These are phyloP conservation scores for Aethes cnicana DNA, from an alignment of 2,888 invertebrate species.

Conservation along the genomic window DNA sequence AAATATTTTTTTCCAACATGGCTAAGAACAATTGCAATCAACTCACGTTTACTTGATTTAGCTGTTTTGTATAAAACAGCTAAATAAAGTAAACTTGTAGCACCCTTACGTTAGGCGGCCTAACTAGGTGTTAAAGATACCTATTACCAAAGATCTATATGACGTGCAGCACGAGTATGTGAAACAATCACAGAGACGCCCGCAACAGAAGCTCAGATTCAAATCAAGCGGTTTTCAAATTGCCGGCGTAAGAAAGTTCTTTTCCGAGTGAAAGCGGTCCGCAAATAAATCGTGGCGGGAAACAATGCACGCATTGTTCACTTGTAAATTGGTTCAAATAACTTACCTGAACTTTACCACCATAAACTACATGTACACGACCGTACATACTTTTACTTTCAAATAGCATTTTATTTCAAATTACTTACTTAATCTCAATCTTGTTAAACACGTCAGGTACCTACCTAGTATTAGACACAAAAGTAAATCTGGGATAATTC, in stretches of 20 bases:
- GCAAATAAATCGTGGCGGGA: conserved; percentile 67
- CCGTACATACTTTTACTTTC: conserved; percentile 24
- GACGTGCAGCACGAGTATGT: too few relatives aligned
- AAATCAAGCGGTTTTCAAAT: conserved; percentile 61
- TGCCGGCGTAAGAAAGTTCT: conserved; percentile 62
- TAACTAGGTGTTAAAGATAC: too few relatives aligned
- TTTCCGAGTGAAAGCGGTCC: conserved; percentile 65
- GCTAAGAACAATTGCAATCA: too few relatives aligned
- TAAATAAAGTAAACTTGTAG: too few relatives aligned
- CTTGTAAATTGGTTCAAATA: conserved; percentile 66
- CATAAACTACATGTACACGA: conserved; percentile 33
- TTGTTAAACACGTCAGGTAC: too few relatives aligned
- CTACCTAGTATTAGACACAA: background rate
- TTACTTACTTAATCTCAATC: too few relatives aligned
- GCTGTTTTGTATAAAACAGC: too few relatives aligned
- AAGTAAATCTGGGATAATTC: too few relatives aligned
- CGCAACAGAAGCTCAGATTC: conserved; percentile 59
- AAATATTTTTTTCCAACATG: too few relatives aligned
- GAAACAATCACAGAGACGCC: conserved; percentile 35
- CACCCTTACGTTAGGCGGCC: too few relatives aligned
- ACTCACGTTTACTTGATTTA: too few relatives aligned
- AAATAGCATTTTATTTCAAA: background rate
- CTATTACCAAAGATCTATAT: too few relatives aligned
- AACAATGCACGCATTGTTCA: conserved; percentile 78
- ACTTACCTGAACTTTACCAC: conserved; percentile 56